Evolutionary conservation across 2,888 invertebrate species (phyloP).

Genomic region (Steromphala cineraria): DNA sequence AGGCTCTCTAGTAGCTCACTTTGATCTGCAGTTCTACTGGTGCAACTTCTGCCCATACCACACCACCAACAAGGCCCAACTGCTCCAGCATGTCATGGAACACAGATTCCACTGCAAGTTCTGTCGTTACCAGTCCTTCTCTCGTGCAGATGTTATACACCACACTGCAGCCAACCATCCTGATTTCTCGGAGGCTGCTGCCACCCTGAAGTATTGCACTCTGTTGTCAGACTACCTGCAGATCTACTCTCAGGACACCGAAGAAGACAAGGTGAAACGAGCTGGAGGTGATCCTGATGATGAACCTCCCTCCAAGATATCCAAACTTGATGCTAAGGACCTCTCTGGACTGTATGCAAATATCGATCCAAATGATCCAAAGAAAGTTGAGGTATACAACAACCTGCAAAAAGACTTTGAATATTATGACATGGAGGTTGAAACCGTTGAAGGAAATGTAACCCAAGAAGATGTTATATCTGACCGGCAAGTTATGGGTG

Average conservation of each 20-base stretch:
- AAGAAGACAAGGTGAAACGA: conserved; percentile 27
- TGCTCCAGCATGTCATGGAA: conserved; percentile 59
- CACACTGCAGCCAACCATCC: conserved; percentile 57
- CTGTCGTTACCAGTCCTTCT: conserved; percentile 64
- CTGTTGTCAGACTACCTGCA: conserved; percentile 56
- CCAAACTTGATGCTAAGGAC: not conserved
- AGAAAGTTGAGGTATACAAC: not conserved
- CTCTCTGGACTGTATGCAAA: not conserved
- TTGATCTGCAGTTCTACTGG: conserved; percentile 61
- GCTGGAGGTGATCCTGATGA: conserved; percentile 19
- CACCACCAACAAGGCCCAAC: conserved; percentile 47
- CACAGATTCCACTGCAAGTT: conserved; percentile 65
- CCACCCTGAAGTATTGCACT: conserved; percentile 54
- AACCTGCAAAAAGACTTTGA: conserved; percentile 40
- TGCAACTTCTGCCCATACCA: conserved; percentile 66
- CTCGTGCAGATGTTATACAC: conserved; percentile 58
- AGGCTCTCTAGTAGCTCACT: conserved; percentile 46
- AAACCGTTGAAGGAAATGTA: conserved; percentile 38
- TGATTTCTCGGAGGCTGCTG: conserved; percentile 49
- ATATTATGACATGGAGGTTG: conserved; percentile 51
- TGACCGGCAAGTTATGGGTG: conserved; percentile 29
- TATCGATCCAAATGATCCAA: not conserved
- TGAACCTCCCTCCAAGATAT: conserved; percentile 3
- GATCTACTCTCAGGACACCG: conserved; percentile 23
- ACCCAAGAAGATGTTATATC: not conserved